Evolutionary conservation across 1,140 invertebrate species (phyloP), one percentile per base, ranked within the genome.

Genomic region (Hylaeus anthracinus): DNA sequence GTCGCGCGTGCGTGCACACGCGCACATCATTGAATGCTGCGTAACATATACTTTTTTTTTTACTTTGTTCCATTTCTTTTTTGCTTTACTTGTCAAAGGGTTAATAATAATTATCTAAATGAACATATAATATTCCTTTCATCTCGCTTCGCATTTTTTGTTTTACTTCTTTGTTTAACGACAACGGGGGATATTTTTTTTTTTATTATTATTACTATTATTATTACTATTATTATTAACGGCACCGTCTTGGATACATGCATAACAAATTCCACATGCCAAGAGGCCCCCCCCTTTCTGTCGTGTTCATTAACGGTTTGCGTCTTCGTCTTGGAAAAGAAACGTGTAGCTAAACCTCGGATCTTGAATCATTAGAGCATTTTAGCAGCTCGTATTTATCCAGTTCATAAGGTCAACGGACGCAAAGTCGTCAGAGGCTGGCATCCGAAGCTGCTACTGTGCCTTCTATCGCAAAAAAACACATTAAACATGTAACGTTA

Each of bases 231-330:
- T 58, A 58, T 58, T 85, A 90, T 88, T 92, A 89, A 89, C 88
- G 84, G 81, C 84, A 87, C 91, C 92, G 86, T 92, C 91, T 93
- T 93, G 92, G 92, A 85, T 93, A 91, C 92, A 93, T 93, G 93
- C 93, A 93, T 93, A 93, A 93, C 93, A 93, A 93, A 93, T 93
- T 93, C 93, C 93, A 93, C 93, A 93, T 93, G 92, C 93, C 93
- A 93, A 93, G 92, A 92, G 90, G 91, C 91, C 89, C 91, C 90
- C 91, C 92, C 89, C 82, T 87, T 87, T 89, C 64, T 66, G 65
- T 51, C 43, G 65, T 67, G 65, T 67, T 51, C 65, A 45, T 48
- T 60, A 85, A 82, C 65, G 72, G 58, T 85, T 88, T 70, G 37
- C 51, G 79, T 88, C 76, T 79, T 88, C 72, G 63, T 81, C 60